A percentile compares a stretch with the other conserved stretches of the same genome.
Evolutionary conservation across 2,113 vertebrate species (phyloP).

Genomic region (Channa maculata): DNA sequence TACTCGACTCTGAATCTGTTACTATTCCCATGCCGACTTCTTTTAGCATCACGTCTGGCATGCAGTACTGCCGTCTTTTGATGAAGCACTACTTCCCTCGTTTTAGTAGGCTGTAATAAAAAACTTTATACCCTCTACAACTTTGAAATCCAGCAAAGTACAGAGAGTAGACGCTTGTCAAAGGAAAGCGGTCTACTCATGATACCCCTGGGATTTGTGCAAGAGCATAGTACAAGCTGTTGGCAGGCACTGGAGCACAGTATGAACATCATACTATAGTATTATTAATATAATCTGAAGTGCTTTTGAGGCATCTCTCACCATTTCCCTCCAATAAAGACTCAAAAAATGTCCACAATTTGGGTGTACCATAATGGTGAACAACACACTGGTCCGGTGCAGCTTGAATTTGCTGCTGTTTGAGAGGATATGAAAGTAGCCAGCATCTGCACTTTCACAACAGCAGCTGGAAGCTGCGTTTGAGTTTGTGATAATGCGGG

Average conservation of each 20-base stretch:
- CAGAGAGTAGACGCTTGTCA: slow-evolving; percentile 30
- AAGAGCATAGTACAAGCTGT: slow-evolving; percentile 10
- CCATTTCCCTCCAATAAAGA: slow-evolving; percentile 20
- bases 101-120: slow-evolving; percentile 39
- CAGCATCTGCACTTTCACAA: slow-evolving; percentile 17
- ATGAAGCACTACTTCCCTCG: slow-evolving; percentile 25
- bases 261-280: slow-evolving; percentile 23
- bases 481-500: slow-evolving; percentile 15
- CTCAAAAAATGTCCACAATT: slow-evolving; percentile 49
- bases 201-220: slow-evolving; percentile 39
- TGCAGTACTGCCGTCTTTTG: slow-evolving; percentile 17
- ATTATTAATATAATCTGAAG: slow-evolving; percentile 46
- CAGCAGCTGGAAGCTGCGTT: slow-evolving; percentile 17
- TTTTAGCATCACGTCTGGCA: slow-evolving; percentile 15
- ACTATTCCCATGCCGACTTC: not conserved
- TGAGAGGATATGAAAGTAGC: slow-evolving; percentile 29
- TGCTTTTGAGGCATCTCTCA: slow-evolving; percentile 45
- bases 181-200: slow-evolving; percentile 23
- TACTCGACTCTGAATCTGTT: not conserved
- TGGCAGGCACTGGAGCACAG: slow-evolving; percentile 28
- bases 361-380: slow-evolving; percentile 21
- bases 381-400: slow-evolving; percentile 10
- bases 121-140: slow-evolving; percentile 40
- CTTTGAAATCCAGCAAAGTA: slow-evolving; percentile 40
- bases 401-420: slow-evolving; percentile 27